These are phyloP conservation scores for Phocoena phocoena DNA, from an alignment of 2,113 vertebrate genomes.

Conservation along the genomic window DNA sequence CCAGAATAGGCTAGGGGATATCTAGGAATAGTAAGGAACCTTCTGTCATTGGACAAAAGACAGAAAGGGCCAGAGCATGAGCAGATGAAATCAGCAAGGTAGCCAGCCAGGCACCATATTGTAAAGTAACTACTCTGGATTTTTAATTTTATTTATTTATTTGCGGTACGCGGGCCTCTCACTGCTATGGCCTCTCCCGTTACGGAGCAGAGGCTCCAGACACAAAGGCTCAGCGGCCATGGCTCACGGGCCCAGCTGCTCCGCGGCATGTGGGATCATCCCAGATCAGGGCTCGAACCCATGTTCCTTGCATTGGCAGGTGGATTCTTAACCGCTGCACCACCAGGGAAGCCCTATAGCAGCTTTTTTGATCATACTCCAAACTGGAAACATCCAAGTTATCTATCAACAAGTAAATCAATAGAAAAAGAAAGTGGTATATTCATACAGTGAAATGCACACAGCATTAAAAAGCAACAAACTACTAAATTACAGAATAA, in stretches of 20 bases:
- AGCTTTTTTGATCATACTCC: background rate
- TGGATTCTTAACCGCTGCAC: no score
- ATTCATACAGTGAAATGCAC: background rate
- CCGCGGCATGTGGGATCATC: no score
- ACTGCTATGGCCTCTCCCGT: no score
- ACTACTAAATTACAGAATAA: background rate
- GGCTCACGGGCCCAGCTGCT: no score
- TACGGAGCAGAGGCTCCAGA: no score
- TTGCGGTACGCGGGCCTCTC: no score
- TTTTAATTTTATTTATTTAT: background rate
- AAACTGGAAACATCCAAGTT: background rate
- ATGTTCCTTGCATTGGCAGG: no score
- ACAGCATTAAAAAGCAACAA: background rate
- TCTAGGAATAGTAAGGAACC: background rate
- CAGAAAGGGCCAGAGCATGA: background rate
- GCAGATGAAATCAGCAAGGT: background rate
- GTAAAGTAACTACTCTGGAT: background rate
- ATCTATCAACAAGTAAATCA: background rate
- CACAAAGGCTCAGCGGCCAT: no score
- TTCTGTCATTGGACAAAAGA: background rate
- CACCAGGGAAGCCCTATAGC: no score
- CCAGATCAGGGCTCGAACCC: no score
- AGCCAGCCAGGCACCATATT: background rate
- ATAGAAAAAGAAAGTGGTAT: background rate
- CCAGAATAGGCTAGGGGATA: background rate